These are phyloP conservation scores for Lynx canadensis DNA, from an alignment of 2,113 vertebrate species.

Conservation along the genomic window DNA sequence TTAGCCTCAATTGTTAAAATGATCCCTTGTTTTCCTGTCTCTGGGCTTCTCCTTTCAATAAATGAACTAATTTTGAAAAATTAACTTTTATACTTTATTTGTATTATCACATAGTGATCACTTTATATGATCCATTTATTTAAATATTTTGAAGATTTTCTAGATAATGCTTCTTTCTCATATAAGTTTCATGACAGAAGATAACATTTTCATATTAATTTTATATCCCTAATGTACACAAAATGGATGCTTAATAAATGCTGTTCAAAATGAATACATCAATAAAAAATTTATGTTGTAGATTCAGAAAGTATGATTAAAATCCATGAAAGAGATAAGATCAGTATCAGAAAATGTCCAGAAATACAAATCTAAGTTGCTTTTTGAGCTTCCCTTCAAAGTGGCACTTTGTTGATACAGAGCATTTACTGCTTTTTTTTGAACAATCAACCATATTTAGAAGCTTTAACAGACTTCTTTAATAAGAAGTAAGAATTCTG, in stretches of 20 bases:
- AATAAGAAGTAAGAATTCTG: background rate
- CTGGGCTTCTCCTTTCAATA: background rate
- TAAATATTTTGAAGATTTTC: background rate
- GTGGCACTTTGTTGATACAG: background rate
- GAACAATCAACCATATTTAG: background rate
- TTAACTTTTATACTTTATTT: conserved; percentile 21
- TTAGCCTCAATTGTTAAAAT: background rate
- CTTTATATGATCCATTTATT: background rate
- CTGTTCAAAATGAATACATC: background rate
- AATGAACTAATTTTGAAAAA: background rate
- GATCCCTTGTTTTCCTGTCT: background rate
- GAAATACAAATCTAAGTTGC: background rate
- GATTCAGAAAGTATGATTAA: background rate
- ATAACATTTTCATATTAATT: background rate
- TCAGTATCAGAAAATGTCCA: background rate
- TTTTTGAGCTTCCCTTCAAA: background rate
- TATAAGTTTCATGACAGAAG: background rate
- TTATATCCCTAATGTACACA: background rate
- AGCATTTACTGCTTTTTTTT: background rate
- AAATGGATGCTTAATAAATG: background rate
- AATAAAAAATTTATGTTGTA: background rate
- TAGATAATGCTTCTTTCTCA: background rate
- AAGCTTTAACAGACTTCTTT: background rate
- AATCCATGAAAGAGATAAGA: background rate
- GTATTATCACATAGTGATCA: background rate